Conservation (phyloP, 2,888 invertebrate genomes). For the Limnephilus marmoratus region DNA sequence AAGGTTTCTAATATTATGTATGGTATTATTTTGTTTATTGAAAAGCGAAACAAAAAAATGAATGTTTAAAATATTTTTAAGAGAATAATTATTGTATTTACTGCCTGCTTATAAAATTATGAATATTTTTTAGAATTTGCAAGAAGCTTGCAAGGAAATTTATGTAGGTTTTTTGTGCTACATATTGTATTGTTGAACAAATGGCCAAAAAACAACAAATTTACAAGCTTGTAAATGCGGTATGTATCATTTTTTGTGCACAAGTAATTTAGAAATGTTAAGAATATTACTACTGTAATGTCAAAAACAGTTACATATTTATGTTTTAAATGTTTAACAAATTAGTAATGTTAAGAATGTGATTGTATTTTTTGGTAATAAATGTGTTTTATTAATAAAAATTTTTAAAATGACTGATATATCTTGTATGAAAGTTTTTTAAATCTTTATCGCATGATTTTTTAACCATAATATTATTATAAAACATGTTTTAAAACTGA, state of each 20-base stretch:
- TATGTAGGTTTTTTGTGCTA: not conserved
- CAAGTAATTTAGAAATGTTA: too few relatives aligned
- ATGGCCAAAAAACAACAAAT: not conserved
- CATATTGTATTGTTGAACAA: not conserved
- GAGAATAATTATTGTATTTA: not conserved
- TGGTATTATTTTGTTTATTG: not conserved
- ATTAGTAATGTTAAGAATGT: not conserved
- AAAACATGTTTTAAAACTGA: not conserved
- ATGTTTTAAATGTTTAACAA: not conserved
- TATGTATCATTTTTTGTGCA: too few relatives aligned
- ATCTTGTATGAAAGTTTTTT: not conserved
- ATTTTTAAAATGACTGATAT: conserved; percentile 19
- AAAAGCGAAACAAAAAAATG: not conserved
- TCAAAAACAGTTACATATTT: too few relatives aligned
- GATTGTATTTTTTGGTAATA: not conserved
- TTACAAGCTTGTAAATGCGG: not conserved
- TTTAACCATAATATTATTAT: not conserved
- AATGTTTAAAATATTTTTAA: not conserved
- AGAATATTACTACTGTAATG: too few relatives aligned
- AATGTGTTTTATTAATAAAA: conserved; percentile 15
- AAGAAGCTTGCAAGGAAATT: not conserved
- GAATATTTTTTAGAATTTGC: not conserved
- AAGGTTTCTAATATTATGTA: not conserved
- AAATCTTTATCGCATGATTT: conserved; percentile 25
- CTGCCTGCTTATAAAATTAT: not conserved